Percentiles rank a stretch among this genome's conserved stretches.
Evolutionary conservation across 2,113 vertebrate genomes (phyloP).

Genomic region (Chrysochloris asiatica): DNA sequence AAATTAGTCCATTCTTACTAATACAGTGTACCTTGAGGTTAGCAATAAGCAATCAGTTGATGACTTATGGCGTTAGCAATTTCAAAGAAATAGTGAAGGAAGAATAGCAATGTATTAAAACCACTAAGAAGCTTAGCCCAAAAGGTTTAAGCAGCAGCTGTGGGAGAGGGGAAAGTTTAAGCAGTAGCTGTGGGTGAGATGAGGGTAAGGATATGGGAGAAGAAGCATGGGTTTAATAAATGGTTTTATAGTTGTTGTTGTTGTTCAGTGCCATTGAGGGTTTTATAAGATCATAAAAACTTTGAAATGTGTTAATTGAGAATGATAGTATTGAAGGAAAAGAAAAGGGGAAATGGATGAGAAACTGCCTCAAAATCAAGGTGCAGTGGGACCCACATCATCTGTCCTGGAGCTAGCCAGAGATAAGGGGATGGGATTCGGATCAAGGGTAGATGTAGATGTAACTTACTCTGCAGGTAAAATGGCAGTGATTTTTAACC

Average conservation of each 20-base stretch:
- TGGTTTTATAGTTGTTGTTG: too few species aligned
- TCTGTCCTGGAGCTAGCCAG: neutral
- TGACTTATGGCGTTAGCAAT: neutral
- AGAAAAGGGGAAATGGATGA: neutral
- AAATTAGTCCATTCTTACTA: too few species aligned
- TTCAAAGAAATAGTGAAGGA: neutral
- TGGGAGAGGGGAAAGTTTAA: neutral
- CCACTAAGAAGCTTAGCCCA: too few species aligned
- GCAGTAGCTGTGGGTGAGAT: too few species aligned
- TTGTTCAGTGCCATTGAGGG: too few species aligned
- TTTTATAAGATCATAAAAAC: neutral
- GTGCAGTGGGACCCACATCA: neutral
- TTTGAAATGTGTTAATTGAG: neutral
- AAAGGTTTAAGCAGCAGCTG: neutral
- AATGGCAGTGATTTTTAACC: neutral
- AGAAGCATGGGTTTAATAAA: neutral
- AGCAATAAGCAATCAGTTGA: neutral
- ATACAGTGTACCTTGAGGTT: accelerated
- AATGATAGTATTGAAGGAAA: neutral
- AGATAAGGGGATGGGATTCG: neutral
- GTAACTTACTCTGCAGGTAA: neutral
- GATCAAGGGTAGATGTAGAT: neutral
- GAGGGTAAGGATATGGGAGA: neutral
- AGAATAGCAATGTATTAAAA: too few species aligned
- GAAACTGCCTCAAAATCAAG: neutral